These are phyloP conservation scores for Bubalus kerabau DNA, from an alignment of 2,113 vertebrate genomes.

Conservation along the genomic window DNA sequence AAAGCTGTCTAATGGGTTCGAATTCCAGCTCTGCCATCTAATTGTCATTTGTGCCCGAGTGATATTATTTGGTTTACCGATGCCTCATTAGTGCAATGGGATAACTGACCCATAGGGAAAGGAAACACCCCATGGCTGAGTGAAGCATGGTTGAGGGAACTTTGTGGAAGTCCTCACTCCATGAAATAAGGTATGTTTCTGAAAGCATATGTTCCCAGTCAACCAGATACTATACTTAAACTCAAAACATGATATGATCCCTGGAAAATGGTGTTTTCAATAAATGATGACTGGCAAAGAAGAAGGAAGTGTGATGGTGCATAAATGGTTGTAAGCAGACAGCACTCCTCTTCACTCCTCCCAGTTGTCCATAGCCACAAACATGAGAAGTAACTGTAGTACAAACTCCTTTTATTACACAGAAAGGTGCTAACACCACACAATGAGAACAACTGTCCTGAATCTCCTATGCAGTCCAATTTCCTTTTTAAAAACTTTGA, in stretches of 20 bases:
- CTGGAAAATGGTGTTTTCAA: not conserved
- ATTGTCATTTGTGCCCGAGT: conserved; percentile 48
- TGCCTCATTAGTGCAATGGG: conserved; percentile 45
- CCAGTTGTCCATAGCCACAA: not conserved
- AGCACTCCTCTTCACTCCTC: not conserved
- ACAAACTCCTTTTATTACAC: not conserved
- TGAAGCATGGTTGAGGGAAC: not conserved
- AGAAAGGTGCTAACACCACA: not conserved
- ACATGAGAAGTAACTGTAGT: not conserved
- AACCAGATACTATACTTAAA: not conserved
- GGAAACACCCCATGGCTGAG: not conserved
- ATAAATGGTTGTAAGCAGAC: not conserved
- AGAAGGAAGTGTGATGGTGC: not conserved
- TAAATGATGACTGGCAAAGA: not conserved
- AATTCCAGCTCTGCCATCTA: conserved; percentile 39
- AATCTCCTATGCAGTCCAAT: not conserved
- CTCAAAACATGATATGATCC: not conserved
- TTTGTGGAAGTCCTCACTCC: not conserved
- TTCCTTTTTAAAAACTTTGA: not conserved
- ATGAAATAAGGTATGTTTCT: not conserved
- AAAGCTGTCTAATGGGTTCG: conserved; percentile 29
- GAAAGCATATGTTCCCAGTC: not conserved
- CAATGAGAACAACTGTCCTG: not conserved
- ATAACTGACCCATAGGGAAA: conserved; percentile 25
- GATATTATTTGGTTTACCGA: conserved; percentile 32